Base-by-base conservation (phyloP, 2,888 invertebrate species). In the Ornithoptera priamus region DNA sequence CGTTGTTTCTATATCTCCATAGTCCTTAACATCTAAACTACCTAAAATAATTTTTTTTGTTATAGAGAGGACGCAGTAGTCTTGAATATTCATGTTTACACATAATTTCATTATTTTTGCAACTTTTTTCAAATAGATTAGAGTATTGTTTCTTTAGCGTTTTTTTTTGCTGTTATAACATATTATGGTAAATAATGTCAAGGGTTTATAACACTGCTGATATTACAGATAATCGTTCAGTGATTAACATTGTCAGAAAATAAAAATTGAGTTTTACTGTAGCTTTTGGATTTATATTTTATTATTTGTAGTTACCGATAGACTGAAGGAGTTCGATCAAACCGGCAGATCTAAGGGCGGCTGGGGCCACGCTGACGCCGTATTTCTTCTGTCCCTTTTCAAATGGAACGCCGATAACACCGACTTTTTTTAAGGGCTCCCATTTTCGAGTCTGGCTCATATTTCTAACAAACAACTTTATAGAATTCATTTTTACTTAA, bases 371-470 rank as follows among this genome's bases (percentile, higher is more conserved):
- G 66, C 94, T 95, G 1, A 96, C 96, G 36, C 97, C 97, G 76
- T 91, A 89, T 81, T 95, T 96, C 73, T 90, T 92, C 85, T 97
- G 96, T 0, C 97, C 97, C 80, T 96, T 96, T 75, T 95, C 94
- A 80, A 96, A 96, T 7, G 97, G 97, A 53, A 96, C 96, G n/a
- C 97, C 97, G 68, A 97, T 88, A 76, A 97, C 93, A 58, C 96
- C 97, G 62, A 97, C 93, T 87, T 92, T 94, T 53, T 82, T 81
- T 75, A 90, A 76, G 2, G 87, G 83, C 72, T 83, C 77, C 85
- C 82, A 86, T 73, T 82, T 84, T 74, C 80, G 82, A 66, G 64
- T 68, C 63, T 81, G 79, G 74, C 86, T 89, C 87, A 91, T 87
- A 67, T 80, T 88, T 75, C 90, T 81, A 73, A 81, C 77, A 72